Base-by-base conservation (phyloP, 2,797 vertebrate species). In the Muscicapa comitata region DNA sequence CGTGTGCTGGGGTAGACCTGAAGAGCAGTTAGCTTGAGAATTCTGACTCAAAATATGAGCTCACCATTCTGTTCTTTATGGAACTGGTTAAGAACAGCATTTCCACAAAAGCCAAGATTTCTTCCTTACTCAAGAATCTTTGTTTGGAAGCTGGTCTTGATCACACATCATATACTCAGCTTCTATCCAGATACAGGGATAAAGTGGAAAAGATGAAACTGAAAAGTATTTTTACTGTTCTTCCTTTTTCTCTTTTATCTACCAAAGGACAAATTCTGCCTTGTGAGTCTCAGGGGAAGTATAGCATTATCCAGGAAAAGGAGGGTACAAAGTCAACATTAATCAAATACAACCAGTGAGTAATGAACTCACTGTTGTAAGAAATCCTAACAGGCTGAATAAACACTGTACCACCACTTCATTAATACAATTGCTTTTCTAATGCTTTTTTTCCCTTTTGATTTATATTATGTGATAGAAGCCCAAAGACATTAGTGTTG, bases 11-110 rank as follows among this genome's bases (percentile, higher is more conserved):
- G 47, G 31, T 47, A 92, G 83, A 90, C 74, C 81, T 85, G 78
- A 53, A 89, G 72, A 89, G 74, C 92, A 94, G 91, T 25, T 82
- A 91, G 67, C 58, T 76, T 47, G 88, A 92, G 93, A 95, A 88
- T 51, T 91, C 13, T 17, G 17, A 85, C 77, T 82, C 62, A 73
- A 89, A 88, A 73, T 80, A 84, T 92, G 78, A 91, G 59, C 48
- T 90, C 68, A 33, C 45, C 68, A 71, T 77, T 57, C 65, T 74
- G 65, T 43, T 89, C 68, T 50, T 38, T 29, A 38, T 45, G 31
- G 65, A 71, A 71, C 8, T 38, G 72, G 18, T 84, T 33, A 70
- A 74, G 57, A 84, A 38, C 35, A 72, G 42, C 20, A 53, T 58
- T 89, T 88, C 48, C 40, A 74, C 83, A 73, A 73, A 92, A 87